phyloP scores from a whole-genome alignment of 2,797 vertebrate species.

The Clarias pachynema region DNA sequence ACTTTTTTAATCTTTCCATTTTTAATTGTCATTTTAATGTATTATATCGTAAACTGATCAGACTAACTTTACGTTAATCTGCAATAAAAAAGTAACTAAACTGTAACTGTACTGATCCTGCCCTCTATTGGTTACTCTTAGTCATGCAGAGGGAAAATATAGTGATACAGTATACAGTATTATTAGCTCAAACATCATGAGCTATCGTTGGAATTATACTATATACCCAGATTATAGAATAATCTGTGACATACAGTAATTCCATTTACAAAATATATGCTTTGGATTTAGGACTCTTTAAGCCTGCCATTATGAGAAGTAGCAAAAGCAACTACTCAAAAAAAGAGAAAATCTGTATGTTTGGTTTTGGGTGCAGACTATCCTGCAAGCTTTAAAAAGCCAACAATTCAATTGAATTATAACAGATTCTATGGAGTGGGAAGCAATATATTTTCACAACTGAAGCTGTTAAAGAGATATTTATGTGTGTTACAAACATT shows the following conservation, averaged over 20 bases:
- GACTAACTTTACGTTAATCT: not conserved
- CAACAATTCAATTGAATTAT: not conserved
- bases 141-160: not conserved
- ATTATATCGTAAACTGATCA: not conserved
- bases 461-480: not conserved
- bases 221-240: not conserved
- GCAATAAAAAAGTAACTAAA: not conserved
- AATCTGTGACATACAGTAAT: not conserved
- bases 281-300: not conserved
- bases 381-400: not conserved
- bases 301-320: not conserved
- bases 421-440: not conserved
- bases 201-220: not conserved
- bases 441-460: not conserved
- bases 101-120: conserved; percentile 68
- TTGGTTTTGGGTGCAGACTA: not conserved
- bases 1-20: not conserved
- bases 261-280: not conserved
- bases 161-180: not conserved
- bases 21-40: not conserved
- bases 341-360: not conserved
- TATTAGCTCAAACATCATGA: not conserved
- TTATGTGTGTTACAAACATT: not conserved
- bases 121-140: conserved; percentile 68
- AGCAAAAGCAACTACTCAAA: not conserved